Base-by-base conservation (phyloP, 2,113 vertebrate genomes). In the Gadus macrocephalus region DNA sequence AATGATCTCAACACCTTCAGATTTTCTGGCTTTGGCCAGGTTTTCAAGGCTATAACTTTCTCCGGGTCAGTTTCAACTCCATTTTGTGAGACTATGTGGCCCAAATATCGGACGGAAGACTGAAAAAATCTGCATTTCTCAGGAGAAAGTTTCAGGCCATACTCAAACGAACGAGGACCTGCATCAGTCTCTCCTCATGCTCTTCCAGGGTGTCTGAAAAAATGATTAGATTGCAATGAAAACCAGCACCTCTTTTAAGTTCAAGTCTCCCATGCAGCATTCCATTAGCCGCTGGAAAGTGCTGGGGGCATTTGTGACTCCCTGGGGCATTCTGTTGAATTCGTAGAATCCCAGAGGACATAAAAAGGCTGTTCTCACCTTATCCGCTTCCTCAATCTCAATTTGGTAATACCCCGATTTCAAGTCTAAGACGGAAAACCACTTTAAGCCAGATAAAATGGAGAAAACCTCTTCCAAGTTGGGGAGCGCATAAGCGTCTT, bases 1-100 rank as follows among this genome's bases (percentile, higher is more conserved):
- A 78, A 78, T 1, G 62, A 69, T 12, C 31, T 5, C 6, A 78
- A 42, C 53, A 74, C 60, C 28, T 67, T 66, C 5, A 78, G 58
- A 22, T 25, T 63, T 5, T 22, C 28, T 5, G 68, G 68, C 5
- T 4, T 53, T 53, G 60, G 72, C 64, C 63, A 78, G 56, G 77
- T 78, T 58, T 56, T 67, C 22, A 78, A 27, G 59, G 64, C 70
- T 11, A 15, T 3, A 7, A 65, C 35, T 28, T 73, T 70, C 5
- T 49, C 35, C 4, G 56, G 71, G 14, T 74, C 63, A 19, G 49
- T 69, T 16, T 61, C 35, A 5, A 73, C 67, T 14, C 70, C 38
- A 59, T 69, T 17, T 28, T 42, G 8, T n/a, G 60, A 58, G 4
- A 76, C 65, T 19, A 76, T 31, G 19, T 76, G 64, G 16, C 69